These are phyloP conservation scores for Mobula birostris DNA, from an alignment of 2,113 vertebrate species.

Conservation along the genomic window DNA sequence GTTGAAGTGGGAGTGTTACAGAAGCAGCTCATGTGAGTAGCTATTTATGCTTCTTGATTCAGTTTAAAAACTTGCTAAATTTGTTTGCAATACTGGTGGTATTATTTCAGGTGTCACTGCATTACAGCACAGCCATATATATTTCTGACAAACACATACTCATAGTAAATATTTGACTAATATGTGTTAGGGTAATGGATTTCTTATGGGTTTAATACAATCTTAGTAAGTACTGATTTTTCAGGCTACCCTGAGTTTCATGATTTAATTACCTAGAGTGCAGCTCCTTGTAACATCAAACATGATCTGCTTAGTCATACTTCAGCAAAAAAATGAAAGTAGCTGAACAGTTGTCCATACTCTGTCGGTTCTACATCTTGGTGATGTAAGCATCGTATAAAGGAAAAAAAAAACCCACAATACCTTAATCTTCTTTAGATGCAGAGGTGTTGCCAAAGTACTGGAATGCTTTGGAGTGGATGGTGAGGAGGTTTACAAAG, in stretches of 20 bases:
- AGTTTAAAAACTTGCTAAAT: background rate
- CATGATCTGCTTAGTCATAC: no score
- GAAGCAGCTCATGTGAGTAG: slow-evolving; percentile 63
- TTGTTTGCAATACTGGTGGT: background rate
- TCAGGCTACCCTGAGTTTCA: background rate
- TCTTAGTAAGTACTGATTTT: background rate
- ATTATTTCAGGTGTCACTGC: background rate
- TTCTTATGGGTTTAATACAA: background rate
- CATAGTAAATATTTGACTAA: background rate
- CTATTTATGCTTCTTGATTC: background rate
- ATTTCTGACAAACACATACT: background rate
- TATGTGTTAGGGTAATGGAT: background rate
- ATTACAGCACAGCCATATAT: background rate
- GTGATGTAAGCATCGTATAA: no score
- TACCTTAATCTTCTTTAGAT: no score
- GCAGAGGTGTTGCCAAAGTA: no score
- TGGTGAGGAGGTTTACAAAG: no score
- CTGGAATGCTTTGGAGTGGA: no score
- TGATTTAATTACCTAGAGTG: background rate
- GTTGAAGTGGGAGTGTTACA: slow-evolving; percentile 57
- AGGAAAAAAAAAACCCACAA: no score
- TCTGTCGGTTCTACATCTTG: no score
- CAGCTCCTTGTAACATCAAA: no score
- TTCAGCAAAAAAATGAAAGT: no score
- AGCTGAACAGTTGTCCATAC: no score